phyloP scores from a whole-genome alignment of 2,888 invertebrate genomes.

The Stenodema calcarata region DNA sequence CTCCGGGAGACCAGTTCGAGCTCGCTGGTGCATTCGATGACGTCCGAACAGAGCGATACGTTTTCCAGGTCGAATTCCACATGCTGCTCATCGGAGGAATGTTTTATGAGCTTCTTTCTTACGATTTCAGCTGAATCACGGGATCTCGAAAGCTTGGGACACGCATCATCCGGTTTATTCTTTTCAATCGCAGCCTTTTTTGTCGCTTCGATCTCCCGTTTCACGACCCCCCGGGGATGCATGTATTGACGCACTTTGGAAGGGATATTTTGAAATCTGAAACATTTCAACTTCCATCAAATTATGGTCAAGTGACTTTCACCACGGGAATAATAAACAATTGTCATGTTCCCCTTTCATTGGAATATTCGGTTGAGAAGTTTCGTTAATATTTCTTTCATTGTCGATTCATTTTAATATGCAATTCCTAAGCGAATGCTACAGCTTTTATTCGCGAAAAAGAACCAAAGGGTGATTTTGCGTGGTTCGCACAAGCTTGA shows the following conservation, averaged over 20 bases:
- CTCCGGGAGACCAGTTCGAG: background rate
- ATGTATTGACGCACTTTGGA: slow-evolving; percentile 24
- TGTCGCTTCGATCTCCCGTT: background rate
- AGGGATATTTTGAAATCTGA: slow-evolving; percentile 15
- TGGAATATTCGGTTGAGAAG: no score
- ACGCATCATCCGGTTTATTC: background rate
- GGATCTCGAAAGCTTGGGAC: background rate
- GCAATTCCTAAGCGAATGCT: no score
- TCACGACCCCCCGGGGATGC: background rate
- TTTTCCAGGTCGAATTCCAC: background rate
- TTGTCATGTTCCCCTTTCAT: no score
- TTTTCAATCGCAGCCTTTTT: background rate
- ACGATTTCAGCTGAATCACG: background rate
- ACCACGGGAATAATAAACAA: no score
- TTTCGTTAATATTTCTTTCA: no score
- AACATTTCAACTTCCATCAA: no score
- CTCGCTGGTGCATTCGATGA: background rate
- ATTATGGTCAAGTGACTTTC: no score
- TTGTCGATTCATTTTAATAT: no score
- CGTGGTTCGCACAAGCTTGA: no score
- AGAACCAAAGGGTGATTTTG: no score
- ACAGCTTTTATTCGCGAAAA: no score
- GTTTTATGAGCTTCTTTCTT: background rate
- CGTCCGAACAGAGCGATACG: background rate
- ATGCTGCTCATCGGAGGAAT: background rate